Conservation (phyloP, 2,888 invertebrate species). For the Sisyra terminalis region DNA sequence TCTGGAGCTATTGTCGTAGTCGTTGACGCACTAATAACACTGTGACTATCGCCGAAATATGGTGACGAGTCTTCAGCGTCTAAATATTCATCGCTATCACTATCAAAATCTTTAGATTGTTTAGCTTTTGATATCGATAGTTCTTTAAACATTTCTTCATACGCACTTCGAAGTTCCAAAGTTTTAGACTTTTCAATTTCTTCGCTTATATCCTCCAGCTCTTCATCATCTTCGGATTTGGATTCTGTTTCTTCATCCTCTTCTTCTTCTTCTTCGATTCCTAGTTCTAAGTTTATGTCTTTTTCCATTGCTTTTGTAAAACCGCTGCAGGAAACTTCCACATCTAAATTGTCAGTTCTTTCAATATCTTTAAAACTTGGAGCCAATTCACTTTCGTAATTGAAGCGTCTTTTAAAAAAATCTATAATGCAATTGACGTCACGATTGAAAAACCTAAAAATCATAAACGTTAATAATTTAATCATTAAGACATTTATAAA, state of each 20-base stretch:
- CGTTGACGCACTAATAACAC: slow-evolving; percentile 23
- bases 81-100: slow-evolving; percentile 11
- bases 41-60: slow-evolving; percentile 19
- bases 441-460: slow-evolving; percentile 70
- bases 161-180: not conserved
- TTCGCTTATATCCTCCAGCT: slow-evolving; percentile 13
- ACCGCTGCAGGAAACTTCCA: slow-evolving; percentile 81
- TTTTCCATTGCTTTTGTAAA: slow-evolving; percentile 55
- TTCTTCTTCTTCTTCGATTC: slow-evolving; percentile 17
- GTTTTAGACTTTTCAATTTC: not conserved
- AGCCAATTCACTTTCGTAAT: slow-evolving; percentile 68
- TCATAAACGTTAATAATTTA: not conserved
- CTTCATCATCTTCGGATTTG: slow-evolving; percentile 18
- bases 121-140: not conserved
- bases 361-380: slow-evolving; percentile 63
- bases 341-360: slow-evolving; percentile 67
- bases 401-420: slow-evolving; percentile 81
- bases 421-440: slow-evolving; percentile 86
- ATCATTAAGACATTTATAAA: not conserved
- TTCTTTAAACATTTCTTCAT: slow-evolving; percentile 2
- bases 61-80: not conserved
- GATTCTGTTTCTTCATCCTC: slow-evolving; percentile 16
- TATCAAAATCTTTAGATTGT: slow-evolving; percentile 10
- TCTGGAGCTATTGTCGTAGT: slow-evolving; percentile 73
- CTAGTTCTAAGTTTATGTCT: slow-evolving; percentile 18